A percentile compares a stretch with the other conserved stretches of the same genome.
phyloP scores from a whole-genome alignment of 37 sponge, comb jelly and placozoan species.

The Halisarca cf. caerulea region DNA sequence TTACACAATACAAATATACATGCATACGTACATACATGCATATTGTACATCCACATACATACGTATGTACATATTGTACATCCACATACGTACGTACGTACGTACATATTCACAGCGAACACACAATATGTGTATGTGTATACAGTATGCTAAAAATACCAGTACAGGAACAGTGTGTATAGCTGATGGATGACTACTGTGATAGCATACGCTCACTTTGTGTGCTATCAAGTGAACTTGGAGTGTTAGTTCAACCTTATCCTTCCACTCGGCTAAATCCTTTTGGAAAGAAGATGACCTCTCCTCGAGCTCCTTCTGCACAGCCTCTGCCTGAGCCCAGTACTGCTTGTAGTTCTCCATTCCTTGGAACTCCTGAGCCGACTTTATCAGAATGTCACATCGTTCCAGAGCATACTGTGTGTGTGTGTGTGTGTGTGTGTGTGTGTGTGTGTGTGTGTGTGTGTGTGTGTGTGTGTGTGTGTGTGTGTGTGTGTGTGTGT shows the following conservation, averaged over 20 bases:
- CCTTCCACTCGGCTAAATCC: conserved; percentile 39
- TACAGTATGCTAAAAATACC: too few relatives aligned
- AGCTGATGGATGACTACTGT: too few relatives aligned
- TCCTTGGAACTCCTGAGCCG: conserved; percentile 31
- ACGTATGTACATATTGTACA: too few relatives aligned
- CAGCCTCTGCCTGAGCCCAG: neutral
- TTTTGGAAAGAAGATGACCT: conserved; percentile 41
- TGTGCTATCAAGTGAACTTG: conserved; percentile 55
- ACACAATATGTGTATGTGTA: too few relatives aligned
- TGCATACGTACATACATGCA: too few relatives aligned
- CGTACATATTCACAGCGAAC: too few relatives aligned
- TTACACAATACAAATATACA: too few relatives aligned
- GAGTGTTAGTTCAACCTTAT: conserved; percentile 32
- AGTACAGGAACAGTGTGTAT: too few relatives aligned
- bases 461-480: conserved; percentile 30
- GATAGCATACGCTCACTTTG: conserved; percentile 35
- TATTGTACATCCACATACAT: too few relatives aligned
- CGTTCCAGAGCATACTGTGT: neutral
- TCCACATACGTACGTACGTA: too few relatives aligned
- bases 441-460: conserved; percentile 21
- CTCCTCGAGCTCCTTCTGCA: conserved; percentile 44
- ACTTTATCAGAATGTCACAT: neutral
- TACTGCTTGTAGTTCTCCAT: conserved; percentile 21
- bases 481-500: conserved; percentile 32
- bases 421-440: conserved; percentile 30